Conservation (phyloP, 1,140 invertebrate species). For the Drosophila equinoxialis region DNA sequence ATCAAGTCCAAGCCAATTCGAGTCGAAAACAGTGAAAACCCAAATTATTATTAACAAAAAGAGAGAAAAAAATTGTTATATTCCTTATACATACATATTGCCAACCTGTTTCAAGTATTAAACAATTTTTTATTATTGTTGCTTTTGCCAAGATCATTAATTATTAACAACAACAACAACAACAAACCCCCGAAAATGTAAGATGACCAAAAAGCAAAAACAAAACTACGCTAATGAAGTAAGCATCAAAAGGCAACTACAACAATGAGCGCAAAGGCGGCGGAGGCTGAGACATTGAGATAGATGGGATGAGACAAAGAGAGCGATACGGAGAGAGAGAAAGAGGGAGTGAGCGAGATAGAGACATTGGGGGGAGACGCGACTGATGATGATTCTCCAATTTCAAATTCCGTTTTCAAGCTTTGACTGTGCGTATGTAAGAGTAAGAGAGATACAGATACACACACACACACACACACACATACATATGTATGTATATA, state of each 20-base stretch:
- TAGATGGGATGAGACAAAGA: constrained; percentile 1
- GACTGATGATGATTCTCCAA: constrained; percentile 75
- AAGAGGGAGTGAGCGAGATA: constrained; percentile 5
- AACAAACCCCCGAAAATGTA: constrained; percentile 18
- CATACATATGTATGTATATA: constrained; percentile 29
- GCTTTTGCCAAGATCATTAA: constrained; percentile 65
- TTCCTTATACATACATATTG: constrained; percentile 4
- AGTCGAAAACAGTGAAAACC: neutral
- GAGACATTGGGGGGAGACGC: constrained; percentile 7
- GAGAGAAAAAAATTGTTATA: constrained; percentile 6
- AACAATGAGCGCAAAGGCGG: constrained; percentile 35
- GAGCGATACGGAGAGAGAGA: neutral
- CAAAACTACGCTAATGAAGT: constrained; percentile 72
- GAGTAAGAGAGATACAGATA: constrained; percentile 2
- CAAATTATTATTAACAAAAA: neutral
- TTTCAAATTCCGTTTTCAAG: constrained; percentile 76
- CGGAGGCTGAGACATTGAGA: constrained; percentile 28
- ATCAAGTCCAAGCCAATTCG: neutral
- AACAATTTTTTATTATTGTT: constrained; percentile 31
- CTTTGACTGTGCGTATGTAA: constrained; percentile 43
- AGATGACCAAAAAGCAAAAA: constrained; percentile 38
- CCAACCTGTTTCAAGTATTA: constrained; percentile 45
- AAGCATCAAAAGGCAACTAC: constrained; percentile 40
- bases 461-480: constrained; percentile 18
- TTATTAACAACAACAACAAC: constrained; percentile 42